These are phyloP conservation scores for Grapholita molesta DNA, from an alignment of 1,140 invertebrate genomes.

Conservation along the genomic window DNA sequence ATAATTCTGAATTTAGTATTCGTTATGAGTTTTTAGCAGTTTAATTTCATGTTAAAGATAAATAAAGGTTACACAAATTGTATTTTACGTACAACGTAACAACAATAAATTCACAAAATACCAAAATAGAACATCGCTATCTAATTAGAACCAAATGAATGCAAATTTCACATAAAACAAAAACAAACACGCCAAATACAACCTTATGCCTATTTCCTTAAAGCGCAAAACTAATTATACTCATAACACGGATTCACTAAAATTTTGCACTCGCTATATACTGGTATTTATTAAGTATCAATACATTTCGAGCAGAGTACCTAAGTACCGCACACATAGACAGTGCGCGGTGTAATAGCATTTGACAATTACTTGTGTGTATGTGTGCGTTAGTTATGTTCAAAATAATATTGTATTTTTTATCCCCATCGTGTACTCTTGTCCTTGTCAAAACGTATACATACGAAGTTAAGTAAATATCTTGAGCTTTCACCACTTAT, in stretches of 20 bases:
- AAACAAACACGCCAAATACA: background rate
- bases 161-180: too few species aligned
- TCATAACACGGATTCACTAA: background rate
- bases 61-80: too few species aligned
- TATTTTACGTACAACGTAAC: too few species aligned
- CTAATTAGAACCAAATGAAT: too few species aligned
- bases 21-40: too few species aligned
- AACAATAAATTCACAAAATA: too few species aligned
- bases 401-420: constrained; percentile 1
- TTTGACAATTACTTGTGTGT: constrained; percentile 7
- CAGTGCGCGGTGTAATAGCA: background rate
- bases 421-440: background rate
- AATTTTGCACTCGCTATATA: background rate
- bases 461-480: background rate
- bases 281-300: constrained; percentile 10
- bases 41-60: too few species aligned
- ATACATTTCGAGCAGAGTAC: background rate
- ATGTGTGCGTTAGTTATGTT: background rate
- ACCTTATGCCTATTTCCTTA: background rate
- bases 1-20: too few species aligned
- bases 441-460: background rate
- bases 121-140: too few species aligned
- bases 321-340: background rate
- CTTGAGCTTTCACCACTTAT: too few species aligned
- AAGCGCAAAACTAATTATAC: background rate